These are phyloP conservation scores for Scrobipalpa costella DNA, from an alignment of 2,888 invertebrate genomes.

Conservation along the genomic window DNA sequence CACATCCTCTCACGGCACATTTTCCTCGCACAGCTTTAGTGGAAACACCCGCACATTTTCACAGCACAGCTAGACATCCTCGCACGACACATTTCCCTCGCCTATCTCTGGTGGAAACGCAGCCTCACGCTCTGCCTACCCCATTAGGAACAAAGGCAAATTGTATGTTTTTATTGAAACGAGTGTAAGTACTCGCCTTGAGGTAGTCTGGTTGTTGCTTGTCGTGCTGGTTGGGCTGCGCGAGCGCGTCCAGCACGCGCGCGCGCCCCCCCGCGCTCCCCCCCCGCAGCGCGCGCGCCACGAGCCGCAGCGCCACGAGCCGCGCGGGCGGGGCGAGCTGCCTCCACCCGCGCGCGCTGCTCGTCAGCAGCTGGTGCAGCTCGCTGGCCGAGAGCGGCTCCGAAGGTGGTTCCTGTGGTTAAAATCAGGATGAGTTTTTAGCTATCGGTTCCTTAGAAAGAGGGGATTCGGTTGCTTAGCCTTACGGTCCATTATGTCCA, in stretches of 20 bases:
- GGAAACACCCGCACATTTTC: too few species aligned
- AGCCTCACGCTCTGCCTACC: too few species aligned
- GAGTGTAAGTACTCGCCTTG: too few species aligned
- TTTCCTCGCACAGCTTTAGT: too few species aligned
- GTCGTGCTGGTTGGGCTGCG: not conserved
- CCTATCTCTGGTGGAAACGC: too few species aligned
- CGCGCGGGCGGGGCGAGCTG: not conserved
- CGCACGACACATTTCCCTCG: too few species aligned
- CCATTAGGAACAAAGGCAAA: too few species aligned
- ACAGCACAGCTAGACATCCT: too few species aligned
- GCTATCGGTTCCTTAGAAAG: not conserved
- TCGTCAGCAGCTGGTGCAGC: not conserved
- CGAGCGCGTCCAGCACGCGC: constrained; percentile 23
- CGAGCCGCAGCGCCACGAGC: not conserved
- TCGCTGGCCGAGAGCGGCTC: not conserved
- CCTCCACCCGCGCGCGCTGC: not conserved
- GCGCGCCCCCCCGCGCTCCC: constrained; percentile 22
- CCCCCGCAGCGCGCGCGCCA: constrained; percentile 25
- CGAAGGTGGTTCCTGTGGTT: not conserved
- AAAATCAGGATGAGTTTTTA: not conserved
- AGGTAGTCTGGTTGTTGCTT: constrained; percentile 32
- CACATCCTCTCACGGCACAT: too few species aligned
- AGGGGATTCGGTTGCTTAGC: too few species aligned
- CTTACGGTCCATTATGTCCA: too few species aligned
- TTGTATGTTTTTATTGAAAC: too few species aligned